phyloP scores from a whole-genome alignment of 2,888 invertebrate genomes.

The Hanleya hanleyi region DNA sequence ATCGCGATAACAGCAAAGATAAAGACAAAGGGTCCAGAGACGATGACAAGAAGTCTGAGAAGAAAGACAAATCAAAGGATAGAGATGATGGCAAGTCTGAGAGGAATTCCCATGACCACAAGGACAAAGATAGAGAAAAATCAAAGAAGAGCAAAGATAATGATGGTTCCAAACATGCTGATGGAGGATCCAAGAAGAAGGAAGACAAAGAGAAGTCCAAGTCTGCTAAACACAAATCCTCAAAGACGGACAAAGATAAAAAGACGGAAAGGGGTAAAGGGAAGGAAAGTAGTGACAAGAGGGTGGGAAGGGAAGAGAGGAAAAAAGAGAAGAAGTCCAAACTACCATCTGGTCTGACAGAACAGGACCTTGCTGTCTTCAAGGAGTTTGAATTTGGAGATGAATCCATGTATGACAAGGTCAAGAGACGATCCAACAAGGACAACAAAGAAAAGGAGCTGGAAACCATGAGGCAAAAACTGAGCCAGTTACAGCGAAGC shows the following conservation, averaged over 20 bases:
- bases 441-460: constrained; percentile 73
- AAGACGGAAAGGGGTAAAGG: constrained; percentile 30
- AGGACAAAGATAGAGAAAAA: constrained; percentile 9
- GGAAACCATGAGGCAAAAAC: constrained; percentile 46
- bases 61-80: constrained; percentile 51
- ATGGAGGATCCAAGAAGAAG: constrained; percentile 31
- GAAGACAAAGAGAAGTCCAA: constrained; percentile 23
- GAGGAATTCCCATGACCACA: background rate
- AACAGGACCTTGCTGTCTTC: constrained; percentile 29
- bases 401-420: constrained; percentile 97
- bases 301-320: constrained; percentile 40
- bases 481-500: constrained; percentile 47
- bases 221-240: constrained; percentile 3
- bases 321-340: constrained; percentile 33
- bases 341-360: background rate
- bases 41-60: constrained; percentile 46
- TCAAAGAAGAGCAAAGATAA: constrained; percentile 31
- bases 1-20: constrained; percentile 20
- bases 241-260: constrained; percentile 36
- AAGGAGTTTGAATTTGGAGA: constrained; percentile 77
- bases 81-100: constrained; percentile 35
- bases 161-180: constrained; percentile 36
- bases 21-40: constrained; percentile 30
- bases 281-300: constrained; percentile 35
- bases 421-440: constrained; percentile 63